Evolutionary conservation across 1,140 invertebrate genomes (phyloP).

Genomic region (Leptoteleia sp.): DNA sequence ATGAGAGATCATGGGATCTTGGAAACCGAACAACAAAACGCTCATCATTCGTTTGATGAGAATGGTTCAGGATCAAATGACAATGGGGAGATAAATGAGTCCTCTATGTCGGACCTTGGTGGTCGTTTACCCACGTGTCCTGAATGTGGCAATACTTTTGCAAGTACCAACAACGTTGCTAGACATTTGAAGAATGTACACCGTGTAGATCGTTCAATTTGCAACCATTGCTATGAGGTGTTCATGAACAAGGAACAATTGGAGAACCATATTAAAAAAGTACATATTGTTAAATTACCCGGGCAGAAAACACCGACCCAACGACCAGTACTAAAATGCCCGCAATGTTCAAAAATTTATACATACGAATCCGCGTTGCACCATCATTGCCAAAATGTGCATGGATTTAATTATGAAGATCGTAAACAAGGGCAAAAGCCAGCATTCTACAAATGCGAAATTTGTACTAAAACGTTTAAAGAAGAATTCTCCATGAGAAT

Average conservation of each 20-base stretch:
- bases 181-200: constrained; percentile 83
- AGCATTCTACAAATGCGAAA: constrained; percentile 80
- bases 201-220: constrained; percentile 76
- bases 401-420: constrained; percentile 59
- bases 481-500: constrained; percentile 81
- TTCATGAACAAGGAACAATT: constrained; percentile 71
- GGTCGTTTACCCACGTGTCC: constrained; percentile 80
- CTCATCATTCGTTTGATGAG: constrained; percentile 67
- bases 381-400: constrained; percentile 71
- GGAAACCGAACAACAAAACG: constrained; percentile 70
- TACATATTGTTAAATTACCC: constrained; percentile 44
- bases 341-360: constrained; percentile 73
- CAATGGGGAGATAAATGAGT: constrained; percentile 3
- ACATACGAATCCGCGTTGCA: constrained; percentile 71
- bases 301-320: constrained; percentile 2
- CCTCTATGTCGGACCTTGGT: constrained; percentile 66
- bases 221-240: constrained; percentile 75
- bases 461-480: constrained; percentile 83
- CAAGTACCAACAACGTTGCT: constrained; percentile 75
- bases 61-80: not conserved
- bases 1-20: constrained; percentile 80
- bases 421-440: constrained; percentile 1
- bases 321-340: constrained; percentile 66
- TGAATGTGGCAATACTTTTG: constrained; percentile 83
- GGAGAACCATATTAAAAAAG: constrained; percentile 49